Evolutionary conservation across 2,797 vertebrate species (phyloP).

Genomic region (Clarias pachynema): DNA sequence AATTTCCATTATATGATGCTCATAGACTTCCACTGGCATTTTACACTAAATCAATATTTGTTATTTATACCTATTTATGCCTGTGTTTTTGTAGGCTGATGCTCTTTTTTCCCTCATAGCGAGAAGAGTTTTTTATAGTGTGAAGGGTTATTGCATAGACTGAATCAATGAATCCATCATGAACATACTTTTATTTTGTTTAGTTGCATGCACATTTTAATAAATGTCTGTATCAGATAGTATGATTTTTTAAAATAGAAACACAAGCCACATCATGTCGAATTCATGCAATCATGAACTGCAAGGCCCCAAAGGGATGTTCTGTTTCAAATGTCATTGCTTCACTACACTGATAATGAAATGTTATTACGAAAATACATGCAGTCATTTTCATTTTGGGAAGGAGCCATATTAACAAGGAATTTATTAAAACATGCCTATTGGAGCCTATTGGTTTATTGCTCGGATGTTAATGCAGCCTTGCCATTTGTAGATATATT

Average conservation of each 20-base stretch:
- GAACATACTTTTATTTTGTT: neutral
- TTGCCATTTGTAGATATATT: conserved; percentile 57
- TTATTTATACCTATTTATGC: neutral
- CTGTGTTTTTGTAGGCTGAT: neutral
- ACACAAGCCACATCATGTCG: neutral
- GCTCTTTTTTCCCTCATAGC: neutral
- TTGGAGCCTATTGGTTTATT: conserved; percentile 59
- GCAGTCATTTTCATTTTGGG: conserved; percentile 59
- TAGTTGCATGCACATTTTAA: neutral
- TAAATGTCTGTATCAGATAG: neutral
- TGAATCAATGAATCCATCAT: neutral
- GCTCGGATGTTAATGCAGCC: conserved; percentile 47
- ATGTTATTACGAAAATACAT: conserved; percentile 59
- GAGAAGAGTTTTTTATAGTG: neutral
- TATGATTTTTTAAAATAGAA: neutral
- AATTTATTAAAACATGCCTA: conserved; percentile 59
- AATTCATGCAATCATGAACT: neutral
- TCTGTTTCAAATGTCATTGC: conserved; percentile 45
- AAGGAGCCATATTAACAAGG: conserved; percentile 16
- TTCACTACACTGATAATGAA: conserved; percentile 40
- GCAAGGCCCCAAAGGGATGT: conserved; percentile 24
- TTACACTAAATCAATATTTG: neutral
- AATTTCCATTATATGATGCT: neutral
- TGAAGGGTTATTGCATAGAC: neutral
- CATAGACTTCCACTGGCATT: neutral